Percentiles rank a stretch among this genome's conserved stretches.
These are phyloP conservation scores for Arbacia lixula DNA, from an alignment of 53 echinoderm and acorn worm genomes.

Conservation along the genomic window DNA sequence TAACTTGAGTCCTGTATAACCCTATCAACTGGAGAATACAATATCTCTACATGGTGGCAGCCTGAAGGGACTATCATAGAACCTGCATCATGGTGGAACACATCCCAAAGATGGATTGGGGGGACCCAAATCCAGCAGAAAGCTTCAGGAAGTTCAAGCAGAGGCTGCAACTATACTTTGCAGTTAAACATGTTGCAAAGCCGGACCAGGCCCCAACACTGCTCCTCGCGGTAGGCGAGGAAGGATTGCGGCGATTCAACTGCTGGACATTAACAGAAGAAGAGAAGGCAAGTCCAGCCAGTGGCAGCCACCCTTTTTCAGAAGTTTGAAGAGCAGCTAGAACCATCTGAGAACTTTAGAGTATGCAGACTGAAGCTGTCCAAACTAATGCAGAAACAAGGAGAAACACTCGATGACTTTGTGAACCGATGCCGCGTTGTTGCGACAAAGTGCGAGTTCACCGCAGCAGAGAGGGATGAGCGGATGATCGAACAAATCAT, in stretches of 20 bases:
- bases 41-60: no score
- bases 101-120: conserved; percentile 21
- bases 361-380: conserved; percentile 13
- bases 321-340: conserved; percentile 46
- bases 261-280: conserved; percentile 20
- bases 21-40: no score
- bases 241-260: conserved; percentile 20
- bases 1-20: no score
- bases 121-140: conserved; percentile 11
- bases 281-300: no score
- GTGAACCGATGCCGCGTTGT: conserved; percentile 48
- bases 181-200: background rate
- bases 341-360: conserved; percentile 38
- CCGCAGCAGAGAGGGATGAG: conserved; percentile 38
- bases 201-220: background rate
- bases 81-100: background rate
- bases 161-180: conserved; percentile 20
- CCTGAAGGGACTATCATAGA: no score
- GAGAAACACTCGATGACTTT: conserved; percentile 54
- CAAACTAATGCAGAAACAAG: conserved; percentile 1
- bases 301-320: background rate
- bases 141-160: conserved; percentile 28
- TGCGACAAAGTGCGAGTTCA: conserved; percentile 49
- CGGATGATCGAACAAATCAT: conserved; percentile 50
- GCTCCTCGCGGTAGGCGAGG: conserved; percentile 28